Percentiles rank a stretch among this genome's conserved stretches.
These are phyloP conservation scores for Drosophila burlai DNA, from an alignment of 1,140 invertebrate species.

Conservation along the genomic window DNA sequence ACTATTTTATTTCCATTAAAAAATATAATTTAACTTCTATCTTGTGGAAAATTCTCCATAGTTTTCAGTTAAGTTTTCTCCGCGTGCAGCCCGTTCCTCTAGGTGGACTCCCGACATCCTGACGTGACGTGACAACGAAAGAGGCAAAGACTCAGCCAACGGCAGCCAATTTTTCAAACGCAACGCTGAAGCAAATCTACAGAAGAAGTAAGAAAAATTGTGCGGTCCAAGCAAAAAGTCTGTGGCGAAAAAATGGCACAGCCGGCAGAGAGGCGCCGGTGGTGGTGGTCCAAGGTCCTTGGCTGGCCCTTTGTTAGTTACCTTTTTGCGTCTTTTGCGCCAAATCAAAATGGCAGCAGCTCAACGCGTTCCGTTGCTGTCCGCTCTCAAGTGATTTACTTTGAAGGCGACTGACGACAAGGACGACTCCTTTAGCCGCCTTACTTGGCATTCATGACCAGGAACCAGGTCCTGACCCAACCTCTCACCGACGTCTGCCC, in stretches of 20 bases:
- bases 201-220: conserved; percentile 77
- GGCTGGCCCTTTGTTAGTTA: conserved; percentile 75
- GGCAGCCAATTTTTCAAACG: conserved; percentile 75
- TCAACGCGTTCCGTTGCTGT: conserved; percentile 49
- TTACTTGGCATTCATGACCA: conserved; percentile 81
- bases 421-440: conserved; percentile 71
- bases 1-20: too few relatives aligned
- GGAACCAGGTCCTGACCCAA: conserved; percentile 10
- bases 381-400: conserved; percentile 77
- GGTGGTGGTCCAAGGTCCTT: conserved; percentile 36
- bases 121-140: conserved; percentile 67
- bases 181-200: conserved; percentile 49
- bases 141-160: conserved; percentile 50
- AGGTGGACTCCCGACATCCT: conserved; percentile 40
- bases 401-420: conserved; percentile 61
- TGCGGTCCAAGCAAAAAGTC: conserved; percentile 72
- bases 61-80: neutral
- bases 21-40: neutral
- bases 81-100: conserved; percentile 26
- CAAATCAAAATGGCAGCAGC: conserved; percentile 81
- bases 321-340: conserved; percentile 75
- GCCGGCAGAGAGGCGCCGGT: neutral
- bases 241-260: conserved; percentile 15
- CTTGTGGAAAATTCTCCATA: neutral
- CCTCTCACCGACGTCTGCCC: neutral